Base-by-base conservation (phyloP, 2,797 vertebrate genomes). In the Xenopus petersii region DNA sequence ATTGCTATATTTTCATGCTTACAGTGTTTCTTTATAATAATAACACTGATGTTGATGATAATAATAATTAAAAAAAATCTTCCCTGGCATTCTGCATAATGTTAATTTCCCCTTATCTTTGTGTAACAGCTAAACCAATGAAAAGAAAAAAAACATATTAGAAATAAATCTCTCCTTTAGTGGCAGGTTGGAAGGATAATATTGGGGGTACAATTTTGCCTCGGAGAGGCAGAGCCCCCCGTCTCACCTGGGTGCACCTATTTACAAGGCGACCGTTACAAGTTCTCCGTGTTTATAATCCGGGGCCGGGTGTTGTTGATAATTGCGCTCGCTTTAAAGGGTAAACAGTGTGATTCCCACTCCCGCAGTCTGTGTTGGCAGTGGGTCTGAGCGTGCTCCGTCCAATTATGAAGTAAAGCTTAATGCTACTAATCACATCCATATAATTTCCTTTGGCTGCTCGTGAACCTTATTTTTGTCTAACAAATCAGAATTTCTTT, bases 301-400 rank as follows among this genome's bases (percentile, higher is more conserved):
- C 87, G 86, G 26, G 86, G 86, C 72, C 85, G 88, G 87, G 87
- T 86, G 86, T 88, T 89, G 88, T 89, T 90, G 89, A 87, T 90
- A 87, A 91, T 88, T 89, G 89, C 91, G 91, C 88, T 82, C 88
- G 88, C 88, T 85, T 88, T 91, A 89, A 90, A 91, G 88, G 89
- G 89, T 92, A 91, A 92, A 90, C 89, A 90, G 87, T 89, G 86
- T 90, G 88, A 88, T 88, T 91, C 84, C 86, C 87, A 77, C 83
- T 86, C 84, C 86, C 21, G 83, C 85, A 82, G 89, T 86, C 86
- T 86, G 87, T 86, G 82, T 83, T 86, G 83, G 36, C 87, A 46
- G 74, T 81, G 77, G 86, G 86, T 87, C 88, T 87, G 86, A 88
- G 83, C 69, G 0, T 84, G 88, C 86, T 89, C 85, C 88, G 89